Percentiles rank a stretch among this genome's conserved stretches.
These are phyloP conservation scores for Emydocephalus ijimae DNA, from an alignment of 2,113 vertebrate genomes.

Conservation along the genomic window DNA sequence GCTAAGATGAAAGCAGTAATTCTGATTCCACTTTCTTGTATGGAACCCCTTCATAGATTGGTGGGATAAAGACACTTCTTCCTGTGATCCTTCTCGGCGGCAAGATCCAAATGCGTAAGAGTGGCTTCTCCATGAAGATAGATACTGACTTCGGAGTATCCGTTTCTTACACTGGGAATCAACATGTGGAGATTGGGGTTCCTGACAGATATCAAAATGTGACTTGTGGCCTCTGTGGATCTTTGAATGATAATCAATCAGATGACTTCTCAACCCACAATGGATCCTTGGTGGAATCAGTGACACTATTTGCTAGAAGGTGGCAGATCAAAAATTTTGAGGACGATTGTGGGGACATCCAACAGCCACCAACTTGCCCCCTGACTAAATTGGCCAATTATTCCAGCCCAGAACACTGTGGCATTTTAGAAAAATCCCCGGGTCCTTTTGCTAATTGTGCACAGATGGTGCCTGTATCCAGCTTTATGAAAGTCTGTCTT, in stretches of 20 bases:
- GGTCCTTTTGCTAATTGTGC: constrained; percentile 63
- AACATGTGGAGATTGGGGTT: constrained; percentile 49
- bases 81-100: constrained; percentile 54
- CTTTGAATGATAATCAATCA: constrained; percentile 38
- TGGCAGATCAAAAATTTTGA: constrained; percentile 48
- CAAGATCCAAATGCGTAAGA: constrained; percentile 37
- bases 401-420: constrained; percentile 40
- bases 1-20: not conserved
- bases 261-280: constrained; percentile 55
- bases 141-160: constrained; percentile 60
- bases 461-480: constrained; percentile 18
- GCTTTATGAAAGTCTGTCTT: constrained; percentile 54
- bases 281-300: constrained; percentile 54
- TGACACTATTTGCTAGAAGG: constrained; percentile 56
- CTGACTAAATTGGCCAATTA: constrained; percentile 28
- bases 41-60: constrained; percentile 49
- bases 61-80: constrained; percentile 41
- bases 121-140: constrained; percentile 56
- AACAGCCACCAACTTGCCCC: constrained; percentile 21
- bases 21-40: not conserved
- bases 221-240: constrained; percentile 66
- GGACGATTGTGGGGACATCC: not conserved
- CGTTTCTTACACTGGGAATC: constrained; percentile 56
- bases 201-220: constrained; percentile 50
- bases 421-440: constrained; percentile 38